Percentiles rank a stretch among this genome's conserved stretches.
Conservation (phyloP, 2,113 vertebrate species). For the Campylomormyrus tamandua region DNA sequence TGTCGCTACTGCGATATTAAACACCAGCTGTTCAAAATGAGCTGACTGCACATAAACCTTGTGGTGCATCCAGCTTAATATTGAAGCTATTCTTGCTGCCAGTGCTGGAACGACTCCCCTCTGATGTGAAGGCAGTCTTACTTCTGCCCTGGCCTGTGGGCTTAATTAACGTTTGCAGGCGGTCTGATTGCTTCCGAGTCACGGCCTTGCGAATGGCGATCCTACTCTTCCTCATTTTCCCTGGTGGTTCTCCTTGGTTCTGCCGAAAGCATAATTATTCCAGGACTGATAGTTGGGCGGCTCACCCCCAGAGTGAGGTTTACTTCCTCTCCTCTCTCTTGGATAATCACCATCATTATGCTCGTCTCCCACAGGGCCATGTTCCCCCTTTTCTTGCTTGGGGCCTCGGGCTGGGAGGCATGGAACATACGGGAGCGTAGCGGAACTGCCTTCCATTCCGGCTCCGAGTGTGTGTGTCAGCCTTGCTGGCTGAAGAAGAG, state of each 20-base stretch:
- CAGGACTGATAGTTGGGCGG: background rate
- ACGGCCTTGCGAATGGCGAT: background rate
- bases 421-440: background rate
- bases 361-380: background rate
- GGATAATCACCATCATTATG: background rate
- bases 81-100: background rate
- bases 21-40: background rate
- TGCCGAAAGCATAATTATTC: background rate
- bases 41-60: background rate
- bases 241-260: background rate
- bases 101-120: background rate
- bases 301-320: background rate
- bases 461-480: background rate
- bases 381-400: background rate
- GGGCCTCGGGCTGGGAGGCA: too few species aligned
- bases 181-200: background rate
- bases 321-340: constrained; percentile 1
- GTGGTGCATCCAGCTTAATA: background rate
- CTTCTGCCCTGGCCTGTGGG: background rate
- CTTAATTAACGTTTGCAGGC: background rate
- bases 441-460: background rate
- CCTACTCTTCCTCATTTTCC: background rate
- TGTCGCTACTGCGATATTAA: background rate
- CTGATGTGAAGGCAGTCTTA: background rate
- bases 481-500: background rate